phyloP scores from a whole-genome alignment of 2,113 vertebrate genomes.

The Cochlearius cochlearius region DNA sequence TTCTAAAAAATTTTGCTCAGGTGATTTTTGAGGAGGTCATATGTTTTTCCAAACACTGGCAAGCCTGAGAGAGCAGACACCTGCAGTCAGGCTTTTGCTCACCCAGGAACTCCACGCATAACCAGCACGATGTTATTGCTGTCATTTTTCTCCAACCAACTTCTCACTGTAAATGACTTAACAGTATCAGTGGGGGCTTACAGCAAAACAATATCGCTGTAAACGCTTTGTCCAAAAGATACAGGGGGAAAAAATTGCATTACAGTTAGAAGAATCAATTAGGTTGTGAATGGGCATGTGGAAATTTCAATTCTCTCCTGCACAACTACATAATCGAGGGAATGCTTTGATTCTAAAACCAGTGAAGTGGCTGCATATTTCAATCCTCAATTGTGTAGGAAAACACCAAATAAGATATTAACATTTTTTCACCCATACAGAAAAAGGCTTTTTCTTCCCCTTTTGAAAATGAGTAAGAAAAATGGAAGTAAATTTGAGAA shows the following conservation, averaged over 20 bases:
- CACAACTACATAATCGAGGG: slow-evolving; percentile 57
- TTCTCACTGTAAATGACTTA: not conserved
- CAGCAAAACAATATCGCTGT: slow-evolving; percentile 28
- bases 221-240: slow-evolving; percentile 54
- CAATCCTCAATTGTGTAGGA: slow-evolving; percentile 65
- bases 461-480: slow-evolving; percentile 52
- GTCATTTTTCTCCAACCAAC: not conserved
- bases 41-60: not conserved
- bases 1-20: not conserved
- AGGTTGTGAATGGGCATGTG: slow-evolving; percentile 61
- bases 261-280: slow-evolving; percentile 75
- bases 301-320: slow-evolving; percentile 71
- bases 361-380: slow-evolving; percentile 68
- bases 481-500: slow-evolving; percentile 32
- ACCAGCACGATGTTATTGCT: not conserved
- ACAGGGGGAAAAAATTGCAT: slow-evolving; percentile 61
- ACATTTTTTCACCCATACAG: not conserved
- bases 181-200: slow-evolving; percentile 1
- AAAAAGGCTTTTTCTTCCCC: slow-evolving; percentile 19
- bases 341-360: slow-evolving; percentile 65
- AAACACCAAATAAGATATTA: slow-evolving; percentile 64
- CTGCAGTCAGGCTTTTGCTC: not conserved
- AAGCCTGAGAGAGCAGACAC: not conserved
- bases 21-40: not conserved
- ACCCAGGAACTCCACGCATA: not conserved